Conservation (phyloP, 2,888 invertebrate species). For the Chironomus riparius region DNA sequence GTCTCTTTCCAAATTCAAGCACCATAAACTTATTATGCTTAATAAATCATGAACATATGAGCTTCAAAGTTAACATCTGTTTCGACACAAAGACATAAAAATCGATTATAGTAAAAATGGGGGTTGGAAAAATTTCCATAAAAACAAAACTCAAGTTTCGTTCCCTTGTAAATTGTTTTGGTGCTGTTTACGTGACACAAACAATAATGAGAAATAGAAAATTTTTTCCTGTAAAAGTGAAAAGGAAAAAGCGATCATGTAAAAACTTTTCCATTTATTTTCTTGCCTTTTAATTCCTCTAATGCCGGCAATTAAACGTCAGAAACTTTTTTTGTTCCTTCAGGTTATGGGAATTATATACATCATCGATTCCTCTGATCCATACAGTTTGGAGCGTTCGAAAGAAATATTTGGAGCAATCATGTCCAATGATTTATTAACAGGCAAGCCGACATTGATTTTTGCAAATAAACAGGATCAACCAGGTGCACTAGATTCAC, state of each 20-base stretch:
- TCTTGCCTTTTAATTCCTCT: not conserved
- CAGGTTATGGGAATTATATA: constrained; percentile 22
- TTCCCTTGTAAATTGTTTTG: not conserved
- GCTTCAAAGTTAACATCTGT: no score
- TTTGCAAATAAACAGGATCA: constrained; percentile 20
- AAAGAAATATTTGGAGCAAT: constrained; percentile 18
- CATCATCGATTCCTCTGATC: constrained; percentile 13
- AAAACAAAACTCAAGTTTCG: no score
- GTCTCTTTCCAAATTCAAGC: no score
- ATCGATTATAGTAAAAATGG: no score
- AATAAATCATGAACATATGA: no score
- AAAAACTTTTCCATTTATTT: not conserved
- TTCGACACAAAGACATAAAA: no score
- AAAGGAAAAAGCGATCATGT: not conserved
- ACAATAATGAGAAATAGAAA: not conserved
- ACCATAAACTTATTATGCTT: no score
- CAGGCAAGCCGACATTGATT: constrained; percentile 18
- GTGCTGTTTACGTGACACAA: not conserved
- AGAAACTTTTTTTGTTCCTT: not conserved
- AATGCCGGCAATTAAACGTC: not conserved
- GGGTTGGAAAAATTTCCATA: no score
- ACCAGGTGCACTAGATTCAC: constrained; percentile 9
- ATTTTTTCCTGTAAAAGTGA: not conserved
- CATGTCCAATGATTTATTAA: constrained; percentile 19
- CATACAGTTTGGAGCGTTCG: not conserved